phyloP scores from a whole-genome alignment of 2,888 invertebrate species.

The Gordius sp. region DNA sequence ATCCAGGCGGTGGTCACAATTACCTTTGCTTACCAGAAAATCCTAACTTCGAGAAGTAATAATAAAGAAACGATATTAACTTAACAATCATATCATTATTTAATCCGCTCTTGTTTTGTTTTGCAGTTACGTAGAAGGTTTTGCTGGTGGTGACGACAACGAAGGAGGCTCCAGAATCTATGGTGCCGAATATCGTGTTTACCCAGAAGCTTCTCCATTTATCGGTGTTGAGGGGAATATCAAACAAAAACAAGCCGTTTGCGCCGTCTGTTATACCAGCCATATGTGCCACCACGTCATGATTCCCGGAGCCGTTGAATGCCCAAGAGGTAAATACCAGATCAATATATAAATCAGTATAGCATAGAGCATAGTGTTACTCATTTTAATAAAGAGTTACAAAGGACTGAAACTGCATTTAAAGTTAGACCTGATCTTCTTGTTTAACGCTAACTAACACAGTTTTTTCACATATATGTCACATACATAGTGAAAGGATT shows the following conservation, averaged over 20 bases:
- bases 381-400: too few species aligned
- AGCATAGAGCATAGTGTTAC: too few species aligned
- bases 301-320: conserved; percentile 15
- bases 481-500: too few species aligned
- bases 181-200: conserved; percentile 14
- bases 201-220: conserved; percentile 11
- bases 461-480: too few species aligned
- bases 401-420: too few species aligned
- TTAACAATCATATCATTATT: too few species aligned
- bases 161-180: conserved; percentile 12
- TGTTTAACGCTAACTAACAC: too few species aligned
- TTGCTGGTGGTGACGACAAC: not conserved
- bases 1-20: conserved; percentile 16
- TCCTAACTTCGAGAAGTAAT: not conserved
- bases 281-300: conserved; percentile 14
- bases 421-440: too few species aligned
- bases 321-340: not conserved
- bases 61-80: not conserved
- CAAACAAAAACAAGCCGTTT: conserved; percentile 16
- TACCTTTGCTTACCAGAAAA: conserved; percentile 12
- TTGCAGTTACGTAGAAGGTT: conserved; percentile 5
- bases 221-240: conserved; percentile 7
- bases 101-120: not conserved
- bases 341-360: too few species aligned
- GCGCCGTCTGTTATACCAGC: conserved; percentile 6